phyloP scores from a whole-genome alignment of 2,888 invertebrate species.

The Maniola hyperantus region DNA sequence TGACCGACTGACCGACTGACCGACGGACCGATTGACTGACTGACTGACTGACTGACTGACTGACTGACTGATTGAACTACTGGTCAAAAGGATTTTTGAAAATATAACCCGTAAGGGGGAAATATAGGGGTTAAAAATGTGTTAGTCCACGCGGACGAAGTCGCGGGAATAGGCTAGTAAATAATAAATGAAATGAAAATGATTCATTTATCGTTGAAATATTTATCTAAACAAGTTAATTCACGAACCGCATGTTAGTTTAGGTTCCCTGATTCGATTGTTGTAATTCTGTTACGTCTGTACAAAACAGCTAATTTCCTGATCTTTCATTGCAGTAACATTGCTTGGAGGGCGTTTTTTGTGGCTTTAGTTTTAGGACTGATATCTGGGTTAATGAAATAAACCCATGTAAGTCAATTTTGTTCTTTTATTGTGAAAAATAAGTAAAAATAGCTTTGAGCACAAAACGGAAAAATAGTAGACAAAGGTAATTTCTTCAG shows the following conservation, averaged over 20 bases:
- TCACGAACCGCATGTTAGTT: constrained; percentile 31
- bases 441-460: no score
- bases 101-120: no score
- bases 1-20: no score
- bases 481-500: no score
- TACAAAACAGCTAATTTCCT: constrained; percentile 29
- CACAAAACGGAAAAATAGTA: no score
- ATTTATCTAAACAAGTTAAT: neutral
- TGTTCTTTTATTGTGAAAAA: neutral
- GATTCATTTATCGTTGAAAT: constrained; percentile 3
- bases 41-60: no score
- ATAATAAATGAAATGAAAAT: neutral
- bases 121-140: no score
- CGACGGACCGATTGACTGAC: no score
- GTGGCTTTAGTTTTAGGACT: neutral
- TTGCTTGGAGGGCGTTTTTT: constrained; percentile 23
- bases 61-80: no score
- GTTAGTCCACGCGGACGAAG: no score
- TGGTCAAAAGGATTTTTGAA: no score
- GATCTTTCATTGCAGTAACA: constrained; percentile 25
- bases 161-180: neutral
- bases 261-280: constrained; percentile 25
- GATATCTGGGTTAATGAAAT: neutral
- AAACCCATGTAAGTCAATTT: neutral
- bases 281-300: constrained; percentile 3